Evolutionary conservation across 2,113 vertebrate genomes (phyloP), one percentile per base, ranked within the genome.

Genomic region (Brevimyrus niger): DNA sequence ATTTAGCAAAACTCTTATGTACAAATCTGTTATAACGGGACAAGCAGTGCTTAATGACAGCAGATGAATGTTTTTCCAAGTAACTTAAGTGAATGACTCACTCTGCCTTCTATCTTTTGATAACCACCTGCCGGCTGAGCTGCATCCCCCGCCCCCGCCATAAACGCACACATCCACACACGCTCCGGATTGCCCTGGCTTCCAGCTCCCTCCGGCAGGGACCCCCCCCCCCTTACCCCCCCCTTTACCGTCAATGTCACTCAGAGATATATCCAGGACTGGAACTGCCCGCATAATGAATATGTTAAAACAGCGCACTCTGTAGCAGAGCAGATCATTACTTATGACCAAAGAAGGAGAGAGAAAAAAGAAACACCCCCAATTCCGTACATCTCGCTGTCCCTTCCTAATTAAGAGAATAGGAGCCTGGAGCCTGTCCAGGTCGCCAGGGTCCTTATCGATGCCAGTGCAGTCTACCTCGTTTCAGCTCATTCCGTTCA

Each of bases 51-150:
- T 69, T 86, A 44, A 89, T 76, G 85, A 87, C 48, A 27, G 13
- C 85, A 76, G 58, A 86, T 89, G 38, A 89, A 89, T 44, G 55
- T 48, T 47, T 86, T 27, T 47, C 82, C 35, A n/a, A 19, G 35
- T 65, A 86, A 80, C 86, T 80, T 76, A 87, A 90, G 47, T 44
- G 85, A 48, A 3, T 61, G 85, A 87, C 86, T 90, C 61, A 80
- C 61, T 80, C 27, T 10, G 85, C 48, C 48, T 80, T 87, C 65
- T 87, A 47, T 55, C 21, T 69, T 89, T 44, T 47, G 31, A 76
- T 90, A 87, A 80, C 73, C 47, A 13, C 46, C 84, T 58, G 19
- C 61, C 42, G 46, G 23, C 55, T 86, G 50, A 58, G 44, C n/a
- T 23, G 17, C 21, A n/a, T n/a, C 35, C 38, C 35, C 80, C 31